Evolutionary conservation across 1,140 invertebrate species (phyloP).

Genomic region (Proales similis): DNA sequence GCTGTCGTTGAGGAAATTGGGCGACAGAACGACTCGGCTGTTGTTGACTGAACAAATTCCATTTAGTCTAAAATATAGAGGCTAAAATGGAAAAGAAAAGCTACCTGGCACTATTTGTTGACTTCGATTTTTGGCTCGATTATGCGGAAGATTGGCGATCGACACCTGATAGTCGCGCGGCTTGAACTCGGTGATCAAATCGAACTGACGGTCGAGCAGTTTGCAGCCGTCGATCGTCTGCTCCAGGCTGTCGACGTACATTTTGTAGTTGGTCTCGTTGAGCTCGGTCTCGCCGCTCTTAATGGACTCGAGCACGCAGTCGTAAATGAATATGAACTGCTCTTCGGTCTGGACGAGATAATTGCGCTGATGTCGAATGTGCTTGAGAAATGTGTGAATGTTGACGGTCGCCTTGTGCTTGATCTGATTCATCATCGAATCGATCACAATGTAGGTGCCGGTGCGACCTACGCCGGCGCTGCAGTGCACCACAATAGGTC

Average conservation of each 20-base stretch:
- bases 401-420: constrained; percentile 91
- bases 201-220: constrained; percentile 33
- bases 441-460: constrained; percentile 87
- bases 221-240: background rate
- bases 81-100: too few species aligned
- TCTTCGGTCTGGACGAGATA: constrained; percentile 80
- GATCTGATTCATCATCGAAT: constrained; percentile 49
- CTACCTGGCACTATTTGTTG: constrained; percentile 22
- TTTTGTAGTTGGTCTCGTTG: constrained; percentile 5
- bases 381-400: constrained; percentile 96
- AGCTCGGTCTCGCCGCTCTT: constrained; percentile 34
- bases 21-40: constrained; percentile 15
- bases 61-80: background rate
- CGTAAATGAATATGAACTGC: constrained; percentile 99
- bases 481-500: constrained; percentile 72
- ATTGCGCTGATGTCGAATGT: constrained; percentile 79
- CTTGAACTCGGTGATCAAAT: constrained; percentile 26
- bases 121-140: constrained; percentile 28
- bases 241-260: constrained; percentile 14
- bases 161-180: constrained; percentile 25
- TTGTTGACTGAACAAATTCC: constrained; percentile 10
- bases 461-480: constrained; percentile 94
- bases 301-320: constrained; percentile 49
- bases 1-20: background rate
- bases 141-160: constrained; percentile 6